Evolutionary conservation across 2,888 invertebrate species (phyloP), one percentile per base, ranked within the genome.

Genomic region (Machimus rusticus): DNA sequence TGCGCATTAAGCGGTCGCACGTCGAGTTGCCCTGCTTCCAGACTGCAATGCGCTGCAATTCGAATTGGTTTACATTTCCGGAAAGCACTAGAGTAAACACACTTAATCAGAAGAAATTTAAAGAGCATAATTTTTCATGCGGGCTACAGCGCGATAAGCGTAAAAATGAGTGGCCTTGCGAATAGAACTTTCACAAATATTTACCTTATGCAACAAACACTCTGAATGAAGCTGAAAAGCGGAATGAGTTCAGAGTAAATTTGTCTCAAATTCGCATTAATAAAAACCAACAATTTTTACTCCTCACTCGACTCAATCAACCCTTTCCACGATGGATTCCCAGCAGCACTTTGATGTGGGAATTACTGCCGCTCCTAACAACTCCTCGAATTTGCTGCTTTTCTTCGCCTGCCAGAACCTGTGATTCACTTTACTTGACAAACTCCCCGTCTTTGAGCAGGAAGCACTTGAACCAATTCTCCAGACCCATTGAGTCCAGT

Each of bases 381-480:
- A 51, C n/a, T 2, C 51, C 51, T 51, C 19, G 4, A 16, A 39
- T 51, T n/a, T 51, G 23, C 19, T 57, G 23, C 82, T 84, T 37
- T 34, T 31, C 37, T n/a, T n/a, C n/a, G n/a, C n/a, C n/a, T n/a
- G n/a, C n/a, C n/a, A n/a, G n/a, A n/a, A n/a, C n/a, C n/a, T n/a
- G n/a, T n/a, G n/a, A n/a, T n/a, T n/a, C n/a, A 84, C 66, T 84
- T 66, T 37, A 84, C 14, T 19, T 84, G 39, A 84, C 19, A 66
- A 14, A 39, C 5, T 84, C n/a, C 37, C 23, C 19, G 6, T 37
- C 66, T 28, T 57, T 12, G 1, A 23, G 5, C 34, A 0, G 14
- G 2, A 9, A n/a, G 37, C 66, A 19, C 16, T 57, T 46, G n/a
- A 51, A 28, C 23, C 23, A 79, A 37, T 57, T 37, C n/a, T 66